These are phyloP conservation scores for Ardeotis arabs DNA, from an alignment of 2,113 vertebrate genomes.

Conservation along the genomic window DNA sequence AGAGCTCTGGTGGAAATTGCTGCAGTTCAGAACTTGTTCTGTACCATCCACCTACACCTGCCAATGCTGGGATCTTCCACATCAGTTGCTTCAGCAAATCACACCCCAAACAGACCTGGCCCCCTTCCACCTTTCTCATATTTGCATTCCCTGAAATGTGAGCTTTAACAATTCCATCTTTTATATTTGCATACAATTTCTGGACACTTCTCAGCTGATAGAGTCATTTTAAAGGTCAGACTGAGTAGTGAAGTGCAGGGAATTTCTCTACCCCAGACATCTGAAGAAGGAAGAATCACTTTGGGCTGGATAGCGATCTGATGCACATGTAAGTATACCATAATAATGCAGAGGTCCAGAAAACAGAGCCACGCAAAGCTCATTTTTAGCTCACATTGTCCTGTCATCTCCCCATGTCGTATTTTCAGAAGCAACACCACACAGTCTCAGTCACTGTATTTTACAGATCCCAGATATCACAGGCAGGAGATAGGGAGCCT, in stretches of 20 bases:
- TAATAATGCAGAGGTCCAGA: background rate
- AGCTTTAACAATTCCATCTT: background rate
- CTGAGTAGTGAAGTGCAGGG: background rate
- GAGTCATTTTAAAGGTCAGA: background rate
- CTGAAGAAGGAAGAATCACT: background rate
- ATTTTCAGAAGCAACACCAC: background rate
- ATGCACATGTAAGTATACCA: background rate
- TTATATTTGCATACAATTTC: background rate
- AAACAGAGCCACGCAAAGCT: background rate
- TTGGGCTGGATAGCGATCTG: background rate
- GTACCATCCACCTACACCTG: background rate
- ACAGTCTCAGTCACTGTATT: background rate
- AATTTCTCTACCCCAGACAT: background rate
- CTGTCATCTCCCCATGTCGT: background rate
- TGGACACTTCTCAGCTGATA: background rate
- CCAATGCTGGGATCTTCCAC: background rate
- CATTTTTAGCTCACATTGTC: background rate
- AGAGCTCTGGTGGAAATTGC: background rate
- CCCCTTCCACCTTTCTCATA: background rate
- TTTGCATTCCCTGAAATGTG: background rate
- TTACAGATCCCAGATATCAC: background rate
- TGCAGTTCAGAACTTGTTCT: background rate
- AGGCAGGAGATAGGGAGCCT: background rate
- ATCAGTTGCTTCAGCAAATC: background rate
- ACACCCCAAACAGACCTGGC: background rate